phyloP scores from a whole-genome alignment of 2,113 vertebrate species.

The Myotis yumanensis region DNA sequence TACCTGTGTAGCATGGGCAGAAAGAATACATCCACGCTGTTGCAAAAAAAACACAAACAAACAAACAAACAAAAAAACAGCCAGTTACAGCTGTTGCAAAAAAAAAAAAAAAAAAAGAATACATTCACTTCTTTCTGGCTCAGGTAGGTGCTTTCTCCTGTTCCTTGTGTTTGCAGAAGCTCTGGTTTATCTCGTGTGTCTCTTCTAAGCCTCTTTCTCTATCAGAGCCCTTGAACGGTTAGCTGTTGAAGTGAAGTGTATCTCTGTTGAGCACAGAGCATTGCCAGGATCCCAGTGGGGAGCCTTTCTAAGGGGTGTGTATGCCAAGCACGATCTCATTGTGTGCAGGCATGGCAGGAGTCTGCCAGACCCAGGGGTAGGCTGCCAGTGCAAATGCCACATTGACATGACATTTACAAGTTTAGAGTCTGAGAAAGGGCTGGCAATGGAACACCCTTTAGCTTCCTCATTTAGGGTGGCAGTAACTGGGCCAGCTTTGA shows the following conservation, averaged over 20 bases:
- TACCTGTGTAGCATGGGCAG: neutral
- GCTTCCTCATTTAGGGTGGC: conserved; percentile 32
- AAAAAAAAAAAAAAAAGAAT: neutral
- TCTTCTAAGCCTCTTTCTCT: conserved; percentile 20
- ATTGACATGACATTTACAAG: conserved; percentile 69
- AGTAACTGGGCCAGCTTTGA: conserved; percentile 27
- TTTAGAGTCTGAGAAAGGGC: conserved; percentile 57
- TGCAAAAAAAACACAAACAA: too few species aligned
- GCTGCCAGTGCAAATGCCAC: conserved; percentile 72
- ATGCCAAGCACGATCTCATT: conserved; percentile 64
- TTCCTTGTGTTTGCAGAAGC: neutral
- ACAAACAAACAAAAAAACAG: too few species aligned
- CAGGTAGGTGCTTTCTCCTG: conserved; percentile 12
- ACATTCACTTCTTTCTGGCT: conserved; percentile 25
- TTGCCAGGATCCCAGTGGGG: conserved; percentile 52
- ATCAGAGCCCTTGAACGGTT: conserved; percentile 2
- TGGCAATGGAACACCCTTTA: conserved; percentile 37
- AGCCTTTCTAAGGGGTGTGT: conserved; percentile 9
- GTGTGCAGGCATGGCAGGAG: conserved; percentile 54
- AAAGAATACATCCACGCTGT: conserved; percentile 7
- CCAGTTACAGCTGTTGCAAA: too few species aligned
- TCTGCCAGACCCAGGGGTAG: conserved; percentile 60
- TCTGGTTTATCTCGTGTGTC: neutral
- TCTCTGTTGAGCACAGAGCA: conserved; percentile 5
- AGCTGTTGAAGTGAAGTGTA: conserved; percentile 13